Base-by-base conservation (phyloP, 2,888 invertebrate genomes). In the Alentia gelatinosa region DNA sequence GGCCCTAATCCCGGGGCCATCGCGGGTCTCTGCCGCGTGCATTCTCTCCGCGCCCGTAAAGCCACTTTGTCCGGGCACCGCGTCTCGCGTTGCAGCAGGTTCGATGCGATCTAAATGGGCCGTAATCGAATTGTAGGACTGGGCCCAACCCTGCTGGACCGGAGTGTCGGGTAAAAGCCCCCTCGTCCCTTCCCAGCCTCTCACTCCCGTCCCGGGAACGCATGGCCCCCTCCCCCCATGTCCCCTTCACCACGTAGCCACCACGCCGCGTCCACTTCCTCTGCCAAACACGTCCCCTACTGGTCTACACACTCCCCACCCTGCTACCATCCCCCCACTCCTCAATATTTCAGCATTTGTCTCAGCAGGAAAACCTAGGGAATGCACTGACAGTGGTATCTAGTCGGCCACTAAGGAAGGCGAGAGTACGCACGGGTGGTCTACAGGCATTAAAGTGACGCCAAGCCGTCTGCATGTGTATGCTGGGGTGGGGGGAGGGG, bases 61-160 rank as follows among this genome's bases (percentile, higher is more conserved):
- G 1, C 86, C 86, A 86, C 86, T 86, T 86, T 47, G 47, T 42
- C n/a, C 37, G 15, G 47, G 33, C 30, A 37, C 40, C 12, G 23
- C 47, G 12, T 86, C 86, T 86, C 86, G 7, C 86, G 30, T 86
- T 86, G 30, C 86, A 50, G 47, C 7, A 42, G 26, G 19, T 30
- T 30, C 33, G 47, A 86, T 86, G 86, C 47, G 47, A 19, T 3
- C 86, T 86, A 86, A 86, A 86, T 86, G 86, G 86, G 30, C 33
- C 19, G 86, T 86, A 86, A 86, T 86, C 35, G 86, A 86, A 86
- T 86, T 86, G 86, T 86, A 19, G 47, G 86, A 30, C 86, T 39
- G 26, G 26, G 23, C 39, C 15, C 86, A 12, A 19, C 15, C 42
- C 30, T 86, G 26, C 47, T 0, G 47, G 86, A 40, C 83, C 1